phyloP scores from a whole-genome alignment of 1,140 invertebrate genomes.

The Drosophila lacteicornis region DNA sequence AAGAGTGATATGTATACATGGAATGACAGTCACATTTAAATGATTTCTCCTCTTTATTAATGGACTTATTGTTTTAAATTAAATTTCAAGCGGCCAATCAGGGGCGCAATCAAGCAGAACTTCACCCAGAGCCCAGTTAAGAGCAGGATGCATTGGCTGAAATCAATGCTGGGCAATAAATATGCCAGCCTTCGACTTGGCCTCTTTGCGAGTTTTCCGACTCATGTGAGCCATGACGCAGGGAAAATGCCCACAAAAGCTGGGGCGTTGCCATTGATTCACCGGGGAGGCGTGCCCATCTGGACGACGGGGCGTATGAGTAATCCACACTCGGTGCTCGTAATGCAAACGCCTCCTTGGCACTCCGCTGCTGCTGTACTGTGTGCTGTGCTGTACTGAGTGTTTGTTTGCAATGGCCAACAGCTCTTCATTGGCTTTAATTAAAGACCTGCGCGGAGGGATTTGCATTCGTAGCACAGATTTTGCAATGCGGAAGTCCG shows the following conservation, averaged over 20 bases:
- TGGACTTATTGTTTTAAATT: slow-evolving; percentile 7
- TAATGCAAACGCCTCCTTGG: slow-evolving; percentile 55
- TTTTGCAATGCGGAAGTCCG: slow-evolving; percentile 54
- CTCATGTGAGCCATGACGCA: slow-evolving; percentile 48
- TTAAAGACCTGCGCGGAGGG: slow-evolving; percentile 54
- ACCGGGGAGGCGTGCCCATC: slow-evolving; percentile 26
- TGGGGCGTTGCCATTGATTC: slow-evolving; percentile 40
- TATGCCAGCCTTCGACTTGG: slow-evolving; percentile 42
- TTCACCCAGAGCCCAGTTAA: slow-evolving; percentile 30
- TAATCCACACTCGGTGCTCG: slow-evolving; percentile 63
- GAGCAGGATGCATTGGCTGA: slow-evolving; percentile 13
- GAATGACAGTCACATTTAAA: not conserved
- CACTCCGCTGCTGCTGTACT: slow-evolving; percentile 3
- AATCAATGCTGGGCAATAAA: slow-evolving; percentile 47
- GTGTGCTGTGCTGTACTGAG: slow-evolving; percentile 31
- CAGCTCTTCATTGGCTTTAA: slow-evolving; percentile 64
- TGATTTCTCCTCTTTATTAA: not conserved
- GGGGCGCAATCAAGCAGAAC: slow-evolving; percentile 22
- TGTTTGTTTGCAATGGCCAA: slow-evolving; percentile 51
- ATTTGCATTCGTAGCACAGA: slow-evolving; percentile 38
- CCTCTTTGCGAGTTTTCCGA: slow-evolving; percentile 29
- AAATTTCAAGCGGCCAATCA: slow-evolving; percentile 9
- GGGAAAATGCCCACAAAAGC: slow-evolving; percentile 28
- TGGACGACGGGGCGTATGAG: slow-evolving; percentile 70
- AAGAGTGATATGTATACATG: not conserved